Conservation (phyloP, 2,113 vertebrate species). For the Psittacara wagleri region DNA sequence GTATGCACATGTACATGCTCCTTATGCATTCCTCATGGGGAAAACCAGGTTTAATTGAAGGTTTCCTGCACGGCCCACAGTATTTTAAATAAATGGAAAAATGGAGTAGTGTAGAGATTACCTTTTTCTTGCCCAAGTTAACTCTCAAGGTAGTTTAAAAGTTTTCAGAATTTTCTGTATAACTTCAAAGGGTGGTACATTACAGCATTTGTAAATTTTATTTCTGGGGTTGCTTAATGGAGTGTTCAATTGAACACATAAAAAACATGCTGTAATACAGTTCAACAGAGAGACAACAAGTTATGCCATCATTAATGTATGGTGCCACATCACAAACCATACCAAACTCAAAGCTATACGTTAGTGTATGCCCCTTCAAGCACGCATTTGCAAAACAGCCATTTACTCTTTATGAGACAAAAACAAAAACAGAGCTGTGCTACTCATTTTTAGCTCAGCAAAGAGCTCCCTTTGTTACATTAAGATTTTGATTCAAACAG, state of each 20-base stretch:
- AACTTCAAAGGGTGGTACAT: neutral
- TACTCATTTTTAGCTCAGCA: neutral
- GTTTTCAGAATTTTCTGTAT: neutral
- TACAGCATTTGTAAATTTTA: neutral
- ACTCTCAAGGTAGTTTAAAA: neutral
- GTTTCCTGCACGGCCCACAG: neutral
- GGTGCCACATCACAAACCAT: neutral
- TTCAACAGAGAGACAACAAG: neutral
- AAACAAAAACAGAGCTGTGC: neutral
- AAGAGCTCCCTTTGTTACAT: neutral
- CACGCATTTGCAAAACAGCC: neutral
- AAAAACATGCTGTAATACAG: neutral
- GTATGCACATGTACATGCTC: neutral
- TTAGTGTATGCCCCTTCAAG: neutral
- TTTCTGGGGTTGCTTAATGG: neutral
- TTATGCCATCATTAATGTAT: neutral
- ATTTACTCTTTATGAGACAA: neutral
- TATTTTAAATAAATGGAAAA: neutral
- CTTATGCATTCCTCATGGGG: neutral
- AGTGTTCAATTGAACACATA: constrained; percentile 3
- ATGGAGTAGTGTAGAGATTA: neutral
- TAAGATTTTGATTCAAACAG: neutral
- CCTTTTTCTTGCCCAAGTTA: neutral
- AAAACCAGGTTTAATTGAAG: neutral
- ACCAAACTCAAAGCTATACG: neutral